A percentile compares a stretch with the other conserved stretches of the same genome.
These are phyloP conservation scores for Rhodinocichla rosea DNA, from an alignment of 2,113 vertebrate species.

Conservation along the genomic window DNA sequence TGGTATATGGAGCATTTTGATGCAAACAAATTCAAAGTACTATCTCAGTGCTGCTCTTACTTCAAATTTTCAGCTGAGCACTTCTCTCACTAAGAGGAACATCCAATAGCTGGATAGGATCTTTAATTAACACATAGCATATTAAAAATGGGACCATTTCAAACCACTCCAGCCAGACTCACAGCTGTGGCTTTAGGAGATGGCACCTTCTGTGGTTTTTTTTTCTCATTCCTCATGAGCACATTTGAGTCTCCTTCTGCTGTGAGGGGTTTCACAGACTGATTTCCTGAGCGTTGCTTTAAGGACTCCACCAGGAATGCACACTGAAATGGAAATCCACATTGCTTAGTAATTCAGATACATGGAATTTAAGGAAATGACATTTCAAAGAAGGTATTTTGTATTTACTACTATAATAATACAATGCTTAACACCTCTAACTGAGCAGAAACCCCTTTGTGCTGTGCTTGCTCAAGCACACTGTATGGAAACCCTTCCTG, in stretches of 20 bases:
- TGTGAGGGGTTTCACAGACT: neutral
- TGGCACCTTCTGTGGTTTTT: conserved; percentile 5
- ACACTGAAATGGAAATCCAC: conserved; percentile 67
- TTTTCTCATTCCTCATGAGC: neutral
- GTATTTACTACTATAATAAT: neutral
- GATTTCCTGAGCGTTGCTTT: conserved; percentile 59
- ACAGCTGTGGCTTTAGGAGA: conserved; percentile 62
- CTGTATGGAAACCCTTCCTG: neutral
- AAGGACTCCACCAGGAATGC: conserved; percentile 76
- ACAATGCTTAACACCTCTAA: neutral
- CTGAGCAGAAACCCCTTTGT: neutral
- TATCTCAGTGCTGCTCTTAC: neutral
- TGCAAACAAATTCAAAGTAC: neutral
- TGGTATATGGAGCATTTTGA: neutral
- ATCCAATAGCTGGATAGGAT: neutral
- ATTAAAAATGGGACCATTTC: conserved; percentile 36
- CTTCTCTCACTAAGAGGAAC: neutral
- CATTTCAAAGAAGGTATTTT: neutral
- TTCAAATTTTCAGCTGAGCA: neutral
- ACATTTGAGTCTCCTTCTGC: neutral
- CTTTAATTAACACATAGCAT: neutral
- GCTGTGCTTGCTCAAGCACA: neutral
- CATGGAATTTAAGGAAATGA: neutral
- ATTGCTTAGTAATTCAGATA: neutral
- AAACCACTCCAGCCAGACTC: conserved; percentile 71